phyloP scores from a whole-genome alignment of 2,797 vertebrate genomes.

The Neosilurus mollespiculum region DNA sequence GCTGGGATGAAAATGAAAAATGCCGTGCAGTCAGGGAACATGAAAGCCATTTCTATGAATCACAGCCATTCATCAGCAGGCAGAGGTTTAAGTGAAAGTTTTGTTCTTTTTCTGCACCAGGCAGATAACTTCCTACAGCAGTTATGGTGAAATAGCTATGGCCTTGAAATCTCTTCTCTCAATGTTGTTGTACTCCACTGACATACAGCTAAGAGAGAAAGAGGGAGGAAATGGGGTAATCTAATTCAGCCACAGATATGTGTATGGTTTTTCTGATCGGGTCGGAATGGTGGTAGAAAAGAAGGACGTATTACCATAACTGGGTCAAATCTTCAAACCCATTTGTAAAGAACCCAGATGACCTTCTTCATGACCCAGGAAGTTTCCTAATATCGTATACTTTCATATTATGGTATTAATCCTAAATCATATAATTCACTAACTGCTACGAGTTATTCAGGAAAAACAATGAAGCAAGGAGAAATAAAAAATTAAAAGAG shows the following conservation, averaged over 20 bases:
- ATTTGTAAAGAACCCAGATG: neutral
- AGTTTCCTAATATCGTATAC: neutral
- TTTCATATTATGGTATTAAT: neutral
- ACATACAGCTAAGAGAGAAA: constrained; percentile 58
- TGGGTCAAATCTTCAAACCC: neutral
- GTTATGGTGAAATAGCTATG: constrained; percentile 60
- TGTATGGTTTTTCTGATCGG: neutral
- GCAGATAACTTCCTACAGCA: constrained; percentile 60
- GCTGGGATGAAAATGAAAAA: neutral
- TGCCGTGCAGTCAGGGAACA: neutral
- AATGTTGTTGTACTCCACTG: constrained; percentile 70
- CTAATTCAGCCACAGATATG: constrained; percentile 24
- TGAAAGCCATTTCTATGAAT: neutral
- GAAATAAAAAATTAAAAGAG: neutral
- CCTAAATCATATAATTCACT: neutral
- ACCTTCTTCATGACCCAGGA: neutral
- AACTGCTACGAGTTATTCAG: neutral
- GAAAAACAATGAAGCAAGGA: neutral
- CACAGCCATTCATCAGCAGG: constrained; percentile 5
- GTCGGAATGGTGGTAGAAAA: no score
- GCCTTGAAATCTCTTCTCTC: constrained; percentile 60
- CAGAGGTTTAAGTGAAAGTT: constrained; percentile 55
- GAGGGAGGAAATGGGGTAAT: constrained; percentile 12
- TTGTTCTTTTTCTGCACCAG: constrained; percentile 35
- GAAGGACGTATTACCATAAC: neutral